These are phyloP conservation scores for Dryococelus australis DNA, from an alignment of 2,888 invertebrate genomes.

Conservation along the genomic window DNA sequence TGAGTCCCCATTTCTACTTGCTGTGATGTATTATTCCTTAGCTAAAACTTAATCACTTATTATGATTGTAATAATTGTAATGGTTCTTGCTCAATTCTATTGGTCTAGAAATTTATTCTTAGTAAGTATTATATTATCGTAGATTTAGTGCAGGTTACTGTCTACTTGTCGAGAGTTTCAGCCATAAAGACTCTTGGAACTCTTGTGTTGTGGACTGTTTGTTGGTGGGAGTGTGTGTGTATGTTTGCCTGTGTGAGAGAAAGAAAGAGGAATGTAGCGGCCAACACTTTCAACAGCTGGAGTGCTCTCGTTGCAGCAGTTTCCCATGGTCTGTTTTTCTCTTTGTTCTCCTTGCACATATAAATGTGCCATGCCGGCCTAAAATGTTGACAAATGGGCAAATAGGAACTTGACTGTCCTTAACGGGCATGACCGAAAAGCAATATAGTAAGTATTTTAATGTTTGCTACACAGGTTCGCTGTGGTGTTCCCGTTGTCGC, in stretches of 20 bases:
- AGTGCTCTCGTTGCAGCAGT: not conserved
- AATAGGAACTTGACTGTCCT: not conserved
- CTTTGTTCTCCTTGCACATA: not conserved
- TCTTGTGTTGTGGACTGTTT: not conserved
- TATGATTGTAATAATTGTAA: slow-evolving; percentile 16
- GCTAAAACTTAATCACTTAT: not conserved
- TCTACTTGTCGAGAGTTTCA: not conserved
- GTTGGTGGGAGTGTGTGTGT: not conserved
- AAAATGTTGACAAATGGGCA: not conserved
- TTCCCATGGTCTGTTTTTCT: not conserved
- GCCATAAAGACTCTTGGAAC: not conserved
- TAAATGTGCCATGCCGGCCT: not conserved
- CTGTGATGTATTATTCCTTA: slow-evolving; percentile 41
- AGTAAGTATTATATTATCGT: not conserved
- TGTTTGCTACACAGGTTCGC: not conserved
- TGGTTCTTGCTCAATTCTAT: slow-evolving; percentile 8
- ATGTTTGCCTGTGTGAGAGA: not conserved
- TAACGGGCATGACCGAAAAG: not conserved
- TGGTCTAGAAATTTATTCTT: slow-evolving; percentile 4
- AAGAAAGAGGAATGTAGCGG: not conserved
- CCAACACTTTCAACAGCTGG: not conserved
- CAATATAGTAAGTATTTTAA: not conserved
- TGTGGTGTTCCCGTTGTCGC: not conserved
- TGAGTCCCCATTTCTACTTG: slow-evolving; percentile 40
- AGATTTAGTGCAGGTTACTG: not conserved